Base-by-base conservation (phyloP, 2,888 invertebrate genomes). In the Melieria picta region DNA sequence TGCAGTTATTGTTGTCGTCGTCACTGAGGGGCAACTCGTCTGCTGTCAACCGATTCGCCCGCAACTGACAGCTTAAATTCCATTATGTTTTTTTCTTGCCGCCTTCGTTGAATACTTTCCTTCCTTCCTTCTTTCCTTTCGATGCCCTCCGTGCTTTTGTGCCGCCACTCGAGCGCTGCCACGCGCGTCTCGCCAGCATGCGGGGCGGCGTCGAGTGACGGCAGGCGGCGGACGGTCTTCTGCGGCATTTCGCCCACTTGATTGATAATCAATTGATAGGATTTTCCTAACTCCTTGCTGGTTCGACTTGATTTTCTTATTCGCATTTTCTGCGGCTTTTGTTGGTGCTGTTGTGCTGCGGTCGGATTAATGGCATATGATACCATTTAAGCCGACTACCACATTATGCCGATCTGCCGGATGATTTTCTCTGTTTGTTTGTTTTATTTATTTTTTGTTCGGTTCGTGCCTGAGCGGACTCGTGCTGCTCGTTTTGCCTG, bases 201-300 rank as follows among this genome's bases (percentile, higher is more conserved):
- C 30, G 30, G 30, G 3, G 30, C 30, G 30, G 30, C 30, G 16
- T 16, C 16, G 16, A 16, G 16, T 1, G 16, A 16, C 16, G 16
- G 16, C 16, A 16, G 16, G 16, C 16, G 16, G 16, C 16, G 16
- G 16, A 16, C 16, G 16, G 9, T n/a, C 11, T 13, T 47, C 10
- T 52, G 47, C 13, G 55, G 61, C 42, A 50, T 42, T 68, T 63
- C 16, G 52, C 48, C 76, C 77, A 79, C 77, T 81, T 84, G 83
- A 83, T 83, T 83, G 82, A 82, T 83, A 84, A 80, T 81, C 81
- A 83, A 84, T 83, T 82, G 81, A 81, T 81, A 76, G 81, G 80
- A 81, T 81, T 82, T 82, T 76, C 75, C 30, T 30, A 30, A 30
- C 52, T 46, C 64, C 6, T 42, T 46, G 3, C 16, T 46, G 0